Evolutionary conservation across 1,140 invertebrate genomes (phyloP), one percentile per base, ranked within the genome.

Genomic region (Drosophila repletoides): DNA sequence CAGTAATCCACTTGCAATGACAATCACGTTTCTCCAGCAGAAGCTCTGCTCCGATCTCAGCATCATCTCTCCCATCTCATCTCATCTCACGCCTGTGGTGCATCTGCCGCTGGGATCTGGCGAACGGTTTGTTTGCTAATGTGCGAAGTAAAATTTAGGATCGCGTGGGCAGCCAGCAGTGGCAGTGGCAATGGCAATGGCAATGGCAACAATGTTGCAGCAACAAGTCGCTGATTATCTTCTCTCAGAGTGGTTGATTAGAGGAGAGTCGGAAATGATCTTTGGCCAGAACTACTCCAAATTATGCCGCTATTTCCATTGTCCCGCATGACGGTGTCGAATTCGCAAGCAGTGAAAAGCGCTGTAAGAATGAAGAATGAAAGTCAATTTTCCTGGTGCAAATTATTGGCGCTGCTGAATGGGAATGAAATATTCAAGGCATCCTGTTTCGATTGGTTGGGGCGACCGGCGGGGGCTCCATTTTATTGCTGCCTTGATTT

Each of bases 401-500:
- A 79, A 79, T 79, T 79, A 79, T 59, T 56, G 43, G 53, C 64
- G 26, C 26, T n/a, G n/a, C n/a, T 56, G 69, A 60, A 64, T 76
- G 58, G 63, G 51, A 76, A 76, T 71, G 73, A 77, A 73, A 66
- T 43, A 60, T 79, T 77, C 67, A 48, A 58, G 66, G 65, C 74
- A 83, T 84, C 79, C 79, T 83, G 79, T 71, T 84, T 60, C 33
- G 24, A 72, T 60, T 28, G n/a, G n/a, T n/a, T n/a, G 61, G 43
- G 38, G 49, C 53, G 46, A 59, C 48, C 77, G 55, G 64, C 64
- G 41, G 55, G n/a, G 51, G 70, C 65, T 77, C 55, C 55, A 67
- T 86, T 86, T 75, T 79, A 84, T 66, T 84, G 66, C 77, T 65
- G 72, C 79, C 80, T 84, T 84, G 79, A 84, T 84, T 84, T 84